Base-by-base conservation (phyloP, 2,797 vertebrate species). In the Syngnathus rostellatus region DNA sequence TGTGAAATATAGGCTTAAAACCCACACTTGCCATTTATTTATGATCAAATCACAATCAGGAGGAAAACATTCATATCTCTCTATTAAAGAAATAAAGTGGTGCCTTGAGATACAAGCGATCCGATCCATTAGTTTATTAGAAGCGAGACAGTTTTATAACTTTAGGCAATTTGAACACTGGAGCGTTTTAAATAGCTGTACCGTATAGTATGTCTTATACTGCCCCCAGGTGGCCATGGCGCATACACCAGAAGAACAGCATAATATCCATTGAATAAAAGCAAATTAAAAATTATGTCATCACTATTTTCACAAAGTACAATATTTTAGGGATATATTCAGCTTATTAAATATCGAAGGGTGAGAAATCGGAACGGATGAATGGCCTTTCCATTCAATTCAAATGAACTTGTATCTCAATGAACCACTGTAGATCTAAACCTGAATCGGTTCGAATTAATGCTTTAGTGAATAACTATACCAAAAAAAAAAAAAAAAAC, bases 61-160 rank as follows among this genome's bases (percentile, higher is more conserved):
- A 74, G 40, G 70, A 77, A 68, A 59, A 86, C 85, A 86, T 87
- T 76, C 82, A 82, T 2, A 66, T 79, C 74, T 76, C 62, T 17
- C 31, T n/a, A 12, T 57, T 12, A 25, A 25, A 40, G 50, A 12
- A 40, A n/a, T 54, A 37, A n/a, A 40, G 11, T 38, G 65, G 68
- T 68, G 19, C 12, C 1, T 45, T n/a, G 4, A 55, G 31, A 57
- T 57, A 57, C 2, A 10, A 38, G 55, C 7, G 25, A 57, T 14
- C 16, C 14, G 25, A 57, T 23, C 31, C 31, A 12, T 2, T 9
- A 55, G 3, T 55, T 55, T 23, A 9, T 10, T 4, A 11, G n/a
- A 54, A 1, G 16, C 12, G 45, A 46, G 14, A 5, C n/a, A 21
- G 31, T 31, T 31, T 31, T 31, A 31, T 31, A 31, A 31, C 31